These are phyloP conservation scores for Peromyscus maniculatus DNA, from an alignment of 2,113 vertebrate species.

Conservation along the genomic window DNA sequence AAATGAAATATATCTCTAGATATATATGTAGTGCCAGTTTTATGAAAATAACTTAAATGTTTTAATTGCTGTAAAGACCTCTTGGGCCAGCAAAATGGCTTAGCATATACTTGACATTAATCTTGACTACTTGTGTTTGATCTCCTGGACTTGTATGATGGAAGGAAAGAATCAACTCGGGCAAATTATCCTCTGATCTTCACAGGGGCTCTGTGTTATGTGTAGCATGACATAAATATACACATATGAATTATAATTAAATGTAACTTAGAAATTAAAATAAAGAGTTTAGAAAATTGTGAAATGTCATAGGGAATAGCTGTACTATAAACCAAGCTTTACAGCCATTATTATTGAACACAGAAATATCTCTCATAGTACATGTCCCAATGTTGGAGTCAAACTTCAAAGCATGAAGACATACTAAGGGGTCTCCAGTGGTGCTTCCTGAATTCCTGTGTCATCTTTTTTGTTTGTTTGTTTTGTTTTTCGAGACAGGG, in stretches of 20 bases:
- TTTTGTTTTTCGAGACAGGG: no score
- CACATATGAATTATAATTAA: background rate
- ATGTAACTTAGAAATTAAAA: background rate
- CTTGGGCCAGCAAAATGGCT: background rate
- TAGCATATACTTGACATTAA: background rate
- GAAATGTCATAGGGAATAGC: background rate
- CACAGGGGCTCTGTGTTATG: background rate
- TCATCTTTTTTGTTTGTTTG: background rate
- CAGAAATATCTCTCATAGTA: background rate
- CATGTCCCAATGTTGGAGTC: background rate
- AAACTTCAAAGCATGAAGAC: background rate
- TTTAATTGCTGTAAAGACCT: background rate
- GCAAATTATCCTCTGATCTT: background rate
- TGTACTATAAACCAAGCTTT: no score
- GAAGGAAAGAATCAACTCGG: background rate
- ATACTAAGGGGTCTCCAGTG: background rate
- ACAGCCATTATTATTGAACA: background rate
- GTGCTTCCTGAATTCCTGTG: background rate
- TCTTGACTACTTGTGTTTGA: background rate
- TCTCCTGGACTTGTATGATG: no score
- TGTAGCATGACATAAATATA: background rate
- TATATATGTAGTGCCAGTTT: background rate
- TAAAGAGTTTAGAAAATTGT: background rate
- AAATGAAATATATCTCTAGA: background rate
- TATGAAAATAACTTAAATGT: background rate